These are phyloP conservation scores for Mesochorus sp. DNA, from an alignment of 2,888 invertebrate species.

Conservation along the genomic window DNA sequence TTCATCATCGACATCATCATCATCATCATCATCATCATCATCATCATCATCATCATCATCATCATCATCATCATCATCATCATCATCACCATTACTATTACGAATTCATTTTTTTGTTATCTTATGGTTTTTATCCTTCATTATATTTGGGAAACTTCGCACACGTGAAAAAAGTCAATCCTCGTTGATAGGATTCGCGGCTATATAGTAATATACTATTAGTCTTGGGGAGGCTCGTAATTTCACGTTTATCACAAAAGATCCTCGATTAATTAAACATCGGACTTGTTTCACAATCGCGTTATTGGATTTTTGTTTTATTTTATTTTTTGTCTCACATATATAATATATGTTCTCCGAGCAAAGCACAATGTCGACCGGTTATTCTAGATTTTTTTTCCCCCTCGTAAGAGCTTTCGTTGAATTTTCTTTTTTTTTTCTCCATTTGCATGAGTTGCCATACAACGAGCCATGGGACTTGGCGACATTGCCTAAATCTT, in stretches of 20 bases:
- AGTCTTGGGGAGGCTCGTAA: conserved; percentile 47
- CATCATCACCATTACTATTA: too few species aligned
- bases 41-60: too few species aligned
- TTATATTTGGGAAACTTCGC: conserved; percentile 24
- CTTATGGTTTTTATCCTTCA: conserved; percentile 28
- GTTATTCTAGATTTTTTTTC: conserved; percentile 2
- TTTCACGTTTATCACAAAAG: conserved; percentile 51
- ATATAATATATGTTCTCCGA: too few species aligned
- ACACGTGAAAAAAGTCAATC: conserved; percentile 40
- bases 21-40: too few species aligned
- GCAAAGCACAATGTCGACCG: background rate
- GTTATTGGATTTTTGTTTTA: conserved; percentile 11
- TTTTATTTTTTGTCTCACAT: background rate
- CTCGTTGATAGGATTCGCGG: conserved; percentile 28
- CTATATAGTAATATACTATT: conserved; percentile 24
- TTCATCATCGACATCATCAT: too few species aligned
- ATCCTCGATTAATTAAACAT: conserved; percentile 50
- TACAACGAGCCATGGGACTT: background rate
- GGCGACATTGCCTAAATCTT: background rate
- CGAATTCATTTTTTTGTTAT: background rate
- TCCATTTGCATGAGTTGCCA: background rate
- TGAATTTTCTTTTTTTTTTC: conserved; percentile 4
- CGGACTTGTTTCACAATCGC: conserved; percentile 59
- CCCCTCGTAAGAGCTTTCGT: conserved; percentile 22
- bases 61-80: too few species aligned